Evolutionary conservation across 30 jellyfish, hydroid and myxozoan species (phyloP).

Genomic region (Chrysaora quinquecirrha): DNA sequence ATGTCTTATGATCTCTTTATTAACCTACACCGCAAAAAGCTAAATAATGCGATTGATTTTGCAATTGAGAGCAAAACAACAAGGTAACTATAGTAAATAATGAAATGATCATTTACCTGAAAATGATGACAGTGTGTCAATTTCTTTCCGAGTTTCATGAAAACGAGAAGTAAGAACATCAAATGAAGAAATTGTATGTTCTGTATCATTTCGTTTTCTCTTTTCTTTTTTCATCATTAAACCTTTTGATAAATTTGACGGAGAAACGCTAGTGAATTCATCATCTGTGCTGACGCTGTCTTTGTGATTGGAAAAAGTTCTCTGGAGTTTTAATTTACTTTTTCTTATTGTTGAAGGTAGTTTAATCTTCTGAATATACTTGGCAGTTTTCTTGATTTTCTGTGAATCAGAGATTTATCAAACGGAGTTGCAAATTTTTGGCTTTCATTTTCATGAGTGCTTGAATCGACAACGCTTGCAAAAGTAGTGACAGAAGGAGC

Average conservation of each 20-base stretch:
- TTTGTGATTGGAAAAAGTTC: background rate
- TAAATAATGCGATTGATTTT: too few species aligned
- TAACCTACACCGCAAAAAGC: too few species aligned
- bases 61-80: too few species aligned
- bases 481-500: constrained; percentile 83
- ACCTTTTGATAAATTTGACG: background rate
- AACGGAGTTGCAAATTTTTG: background rate
- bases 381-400: background rate
- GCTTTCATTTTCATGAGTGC: constrained; percentile 36
- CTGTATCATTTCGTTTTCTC: background rate
- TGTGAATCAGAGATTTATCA: background rate
- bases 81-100: too few species aligned
- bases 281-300: background rate
- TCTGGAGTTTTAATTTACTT: background rate
- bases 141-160: background rate
- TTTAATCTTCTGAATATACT: background rate
- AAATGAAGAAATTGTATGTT: background rate
- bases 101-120: too few species aligned
- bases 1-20: too few species aligned
- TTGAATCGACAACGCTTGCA: constrained; percentile 76
- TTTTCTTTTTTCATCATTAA: background rate
- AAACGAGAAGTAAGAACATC: background rate
- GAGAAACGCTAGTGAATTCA: background rate
- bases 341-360: background rate
- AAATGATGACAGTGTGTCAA: background rate